phyloP scores from a whole-genome alignment of 2,888 invertebrate species.

The Pheosia gnoma region DNA sequence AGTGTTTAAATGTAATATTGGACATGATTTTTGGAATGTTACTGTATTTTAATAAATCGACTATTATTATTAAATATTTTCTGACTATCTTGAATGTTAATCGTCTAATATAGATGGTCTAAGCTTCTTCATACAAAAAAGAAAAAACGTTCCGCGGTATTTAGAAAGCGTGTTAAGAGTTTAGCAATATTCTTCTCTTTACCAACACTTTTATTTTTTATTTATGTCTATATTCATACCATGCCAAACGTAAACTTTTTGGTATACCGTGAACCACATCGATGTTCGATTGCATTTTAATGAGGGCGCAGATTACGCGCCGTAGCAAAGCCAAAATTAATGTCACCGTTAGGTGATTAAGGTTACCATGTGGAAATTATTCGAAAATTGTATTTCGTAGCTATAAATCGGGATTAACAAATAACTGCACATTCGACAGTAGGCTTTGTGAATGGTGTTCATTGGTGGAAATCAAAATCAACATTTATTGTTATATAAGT shows the following conservation, averaged over 20 bases:
- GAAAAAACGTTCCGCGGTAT: too few relatives aligned
- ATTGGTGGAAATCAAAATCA: slow-evolving; percentile 24
- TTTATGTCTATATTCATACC: too few relatives aligned
- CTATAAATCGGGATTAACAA: slow-evolving; percentile 52
- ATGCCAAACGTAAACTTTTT: too few relatives aligned
- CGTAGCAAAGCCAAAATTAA: slow-evolving; percentile 55
- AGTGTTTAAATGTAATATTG: slow-evolving; percentile 42
- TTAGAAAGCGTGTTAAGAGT: too few relatives aligned
- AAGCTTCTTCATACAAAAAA: too few relatives aligned
- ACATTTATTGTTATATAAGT: slow-evolving; percentile 14
- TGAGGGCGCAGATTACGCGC: slow-evolving; percentile 43
- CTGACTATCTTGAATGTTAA: too few relatives aligned
- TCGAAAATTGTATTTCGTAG: slow-evolving; percentile 47
- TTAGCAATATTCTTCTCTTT: too few relatives aligned
- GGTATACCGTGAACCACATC: slow-evolving; percentile 3
- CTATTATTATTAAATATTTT: too few relatives aligned
- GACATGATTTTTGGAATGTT: slow-evolving; percentile 39
- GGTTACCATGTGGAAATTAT: slow-evolving; percentile 54
- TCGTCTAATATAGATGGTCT: too few relatives aligned
- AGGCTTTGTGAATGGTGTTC: slow-evolving; percentile 29
- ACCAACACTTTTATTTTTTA: too few relatives aligned
- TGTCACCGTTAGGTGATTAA: slow-evolving; percentile 60
- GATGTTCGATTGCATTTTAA: slow-evolving; percentile 31
- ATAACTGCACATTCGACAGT: slow-evolving; percentile 40
- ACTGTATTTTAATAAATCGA: slow-evolving; percentile 11